Evolutionary conservation across 2,113 vertebrate species (phyloP).

Genomic region (Zosterops japonicus): DNA sequence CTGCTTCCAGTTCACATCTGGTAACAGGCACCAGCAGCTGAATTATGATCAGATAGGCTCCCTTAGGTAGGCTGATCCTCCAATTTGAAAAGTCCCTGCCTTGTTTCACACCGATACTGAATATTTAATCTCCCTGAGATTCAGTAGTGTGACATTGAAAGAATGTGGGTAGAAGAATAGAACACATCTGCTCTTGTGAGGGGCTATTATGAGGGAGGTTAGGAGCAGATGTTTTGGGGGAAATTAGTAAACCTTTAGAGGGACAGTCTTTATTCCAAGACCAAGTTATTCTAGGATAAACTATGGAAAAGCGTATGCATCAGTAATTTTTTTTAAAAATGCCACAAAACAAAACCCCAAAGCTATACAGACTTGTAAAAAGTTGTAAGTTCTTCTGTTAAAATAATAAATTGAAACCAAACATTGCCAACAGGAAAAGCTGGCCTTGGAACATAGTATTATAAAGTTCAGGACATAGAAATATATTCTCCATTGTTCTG

Average conservation of each 20-base stretch:
- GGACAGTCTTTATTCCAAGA: background rate
- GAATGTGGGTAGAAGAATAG: background rate
- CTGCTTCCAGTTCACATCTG: background rate
- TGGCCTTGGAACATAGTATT: background rate
- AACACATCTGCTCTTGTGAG: background rate
- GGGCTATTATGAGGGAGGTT: background rate
- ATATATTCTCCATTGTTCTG: background rate
- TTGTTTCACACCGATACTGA: background rate
- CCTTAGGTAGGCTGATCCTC: background rate
- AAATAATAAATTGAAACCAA: background rate
- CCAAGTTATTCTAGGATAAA: background rate
- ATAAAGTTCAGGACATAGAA: background rate
- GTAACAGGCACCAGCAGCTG: background rate
- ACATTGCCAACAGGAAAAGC: background rate
- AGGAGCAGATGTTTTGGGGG: background rate
- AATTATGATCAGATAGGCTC: background rate
- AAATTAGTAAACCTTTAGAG: background rate
- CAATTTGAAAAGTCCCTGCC: background rate
- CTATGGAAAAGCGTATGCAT: background rate
- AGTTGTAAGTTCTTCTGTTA: background rate
- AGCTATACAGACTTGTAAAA: background rate
- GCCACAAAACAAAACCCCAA: background rate
- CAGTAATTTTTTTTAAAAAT: background rate
- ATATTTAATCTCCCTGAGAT: background rate
- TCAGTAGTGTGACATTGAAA: background rate